These are phyloP conservation scores for Channallabes apus DNA, from an alignment of 2,797 vertebrate species.

Conservation along the genomic window DNA sequence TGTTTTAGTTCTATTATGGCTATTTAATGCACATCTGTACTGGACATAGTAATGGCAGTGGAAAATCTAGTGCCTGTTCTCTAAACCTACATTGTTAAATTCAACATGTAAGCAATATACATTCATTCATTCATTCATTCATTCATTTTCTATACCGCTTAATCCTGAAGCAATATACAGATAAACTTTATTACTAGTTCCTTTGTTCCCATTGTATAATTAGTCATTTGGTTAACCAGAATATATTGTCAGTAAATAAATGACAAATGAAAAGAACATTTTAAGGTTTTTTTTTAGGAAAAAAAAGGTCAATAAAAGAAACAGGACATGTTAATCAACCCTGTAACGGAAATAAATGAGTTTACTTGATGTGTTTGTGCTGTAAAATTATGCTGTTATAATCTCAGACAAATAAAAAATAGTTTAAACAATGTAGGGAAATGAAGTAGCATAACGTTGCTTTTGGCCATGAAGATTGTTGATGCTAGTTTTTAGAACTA, in stretches of 20 bases:
- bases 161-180: background rate
- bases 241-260: background rate
- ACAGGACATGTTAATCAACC: background rate
- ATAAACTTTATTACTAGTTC: background rate
- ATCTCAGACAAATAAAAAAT: background rate
- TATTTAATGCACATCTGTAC: background rate
- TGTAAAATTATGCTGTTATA: background rate
- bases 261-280: background rate
- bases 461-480: background rate
- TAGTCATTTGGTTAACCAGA: background rate
- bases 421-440: background rate
- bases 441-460: background rate
- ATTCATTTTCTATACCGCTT: too few relatives aligned
- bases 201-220: background rate
- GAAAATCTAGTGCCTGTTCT: background rate
- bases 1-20: background rate
- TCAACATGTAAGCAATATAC: background rate
- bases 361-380: background rate
- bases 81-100: background rate
- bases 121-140: too few relatives aligned
- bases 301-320: background rate
- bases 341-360: background rate
- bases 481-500: background rate
- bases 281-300: background rate
- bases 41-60: background rate